These are phyloP conservation scores for Drosophila falleni DNA, from an alignment of 2,888 invertebrate genomes.

Conservation along the genomic window DNA sequence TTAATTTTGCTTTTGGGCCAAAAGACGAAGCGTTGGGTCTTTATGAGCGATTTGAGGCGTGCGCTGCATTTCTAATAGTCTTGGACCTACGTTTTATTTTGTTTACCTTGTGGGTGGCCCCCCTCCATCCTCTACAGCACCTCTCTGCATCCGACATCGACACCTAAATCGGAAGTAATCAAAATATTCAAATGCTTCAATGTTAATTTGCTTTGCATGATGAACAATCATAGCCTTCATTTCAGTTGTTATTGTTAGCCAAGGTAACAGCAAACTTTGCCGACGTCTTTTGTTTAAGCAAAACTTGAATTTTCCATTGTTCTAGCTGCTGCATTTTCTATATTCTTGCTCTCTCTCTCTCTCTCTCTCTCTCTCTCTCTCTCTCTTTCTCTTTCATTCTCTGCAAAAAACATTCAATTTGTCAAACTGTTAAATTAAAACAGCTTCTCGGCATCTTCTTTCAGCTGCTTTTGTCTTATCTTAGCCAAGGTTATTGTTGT, in stretches of 20 bases:
- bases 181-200: constrained; percentile 42
- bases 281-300: constrained; percentile 5
- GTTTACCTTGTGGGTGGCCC: constrained; percentile 45
- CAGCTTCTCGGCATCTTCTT: constrained; percentile 37
- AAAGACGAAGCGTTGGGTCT: constrained; percentile 42
- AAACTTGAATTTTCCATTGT: constrained; percentile 11
- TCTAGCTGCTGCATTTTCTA: constrained; percentile 14
- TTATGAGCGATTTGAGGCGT: constrained; percentile 66
- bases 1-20: constrained; percentile 49
- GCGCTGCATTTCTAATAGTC: constrained; percentile 66
- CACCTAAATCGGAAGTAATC: constrained; percentile 73
- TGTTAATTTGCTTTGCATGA: constrained; percentile 51
- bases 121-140: no score
- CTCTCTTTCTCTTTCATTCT: not conserved
- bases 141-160: constrained; percentile 5
- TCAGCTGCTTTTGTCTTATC: constrained; percentile 9
- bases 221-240: constrained; percentile 42
- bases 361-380: not conserved
- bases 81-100: constrained; percentile 8
- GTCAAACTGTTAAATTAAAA: constrained; percentile 72
- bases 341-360: not conserved
- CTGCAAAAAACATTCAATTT: constrained; percentile 69
- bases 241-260: constrained; percentile 4
- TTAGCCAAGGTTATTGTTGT: constrained; percentile 22
- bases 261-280: constrained; percentile 9